Base-by-base conservation (phyloP, 1,140 invertebrate genomes). In the Drosophila fuyamai region DNA sequence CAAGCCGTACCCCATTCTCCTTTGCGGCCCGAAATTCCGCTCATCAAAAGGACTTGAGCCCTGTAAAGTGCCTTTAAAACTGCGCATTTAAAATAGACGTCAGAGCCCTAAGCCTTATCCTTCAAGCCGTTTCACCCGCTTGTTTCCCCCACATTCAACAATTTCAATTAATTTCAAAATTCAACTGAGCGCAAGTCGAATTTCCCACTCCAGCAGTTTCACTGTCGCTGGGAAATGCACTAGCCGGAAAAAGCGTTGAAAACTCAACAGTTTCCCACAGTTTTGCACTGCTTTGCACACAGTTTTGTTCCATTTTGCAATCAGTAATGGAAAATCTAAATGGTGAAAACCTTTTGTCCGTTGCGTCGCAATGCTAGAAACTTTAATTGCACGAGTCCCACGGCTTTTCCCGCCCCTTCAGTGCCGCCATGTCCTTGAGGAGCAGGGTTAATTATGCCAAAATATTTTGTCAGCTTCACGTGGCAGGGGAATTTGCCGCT, bases 131-230 rank as follows among this genome's bases (percentile, higher is more conserved):
- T 29, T 23, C 36, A 12, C 7, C 29, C 38, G 10, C 16, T 61
- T 51, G 53, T 57, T 48, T 66, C 62, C 18, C 53, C 76, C 40
- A 40, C 60, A n/a, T 12, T 16, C 51, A 68, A 76, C 82, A 76
- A 88, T 86, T 86, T 88, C 82, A 86, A 86, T 86, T 86, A 86
- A 88, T 83, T 88, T 86, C 71, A 68, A 82, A 86, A 86, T 70
- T 88, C 83, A 83, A 66, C 82, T 68, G 59, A 82, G 83, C 79
- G 75, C 62, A 56, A 58, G 60, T 66, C 68, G 72, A 62, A 68
- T 50, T 79, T 76, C 61, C 12, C 18, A 57, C 67, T 51, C 74
- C 35, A 41, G 29, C 43, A 35, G 68, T 38, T 55, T 51, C 63
- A 27, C 43, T 23, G 38, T 32, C 36, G 46, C 36, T 53, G 35